phyloP scores from a whole-genome alignment of 2,797 vertebrate genomes.

The Platalea minor region DNA sequence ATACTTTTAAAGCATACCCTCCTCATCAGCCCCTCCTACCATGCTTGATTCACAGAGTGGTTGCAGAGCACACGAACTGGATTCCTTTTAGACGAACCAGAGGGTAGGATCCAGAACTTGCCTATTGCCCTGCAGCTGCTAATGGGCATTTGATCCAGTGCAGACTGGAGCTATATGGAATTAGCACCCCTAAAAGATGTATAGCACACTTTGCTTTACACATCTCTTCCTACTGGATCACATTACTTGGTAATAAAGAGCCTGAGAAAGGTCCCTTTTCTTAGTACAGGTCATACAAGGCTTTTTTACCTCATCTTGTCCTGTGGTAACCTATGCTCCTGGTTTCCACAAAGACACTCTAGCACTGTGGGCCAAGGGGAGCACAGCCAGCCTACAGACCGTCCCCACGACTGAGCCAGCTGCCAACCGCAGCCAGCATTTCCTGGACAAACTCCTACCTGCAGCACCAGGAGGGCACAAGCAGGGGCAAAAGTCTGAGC shows the following conservation, averaged over 20 bases:
- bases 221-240: background rate
- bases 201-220: background rate
- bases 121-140: background rate
- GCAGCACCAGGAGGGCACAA: background rate
- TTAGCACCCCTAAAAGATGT: background rate
- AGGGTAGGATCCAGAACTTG: background rate
- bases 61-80: background rate
- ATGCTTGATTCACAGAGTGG: background rate
- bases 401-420: background rate
- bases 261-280: background rate
- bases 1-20: background rate
- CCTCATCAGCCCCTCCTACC: background rate
- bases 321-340: background rate
- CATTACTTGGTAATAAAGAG: background rate
- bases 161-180: background rate
- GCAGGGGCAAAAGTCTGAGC: background rate
- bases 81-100: background rate
- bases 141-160: background rate
- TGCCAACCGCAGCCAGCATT: background rate
- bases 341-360: background rate
- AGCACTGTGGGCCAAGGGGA: background rate
- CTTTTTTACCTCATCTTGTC: background rate
- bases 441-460: accelerated
- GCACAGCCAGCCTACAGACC: background rate
- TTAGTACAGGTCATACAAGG: background rate